A percentile compares a stretch with the other conserved stretches of the same genome.
Conservation (phyloP, 2,113 vertebrate species). For the Pelecanus crispus region DNA sequence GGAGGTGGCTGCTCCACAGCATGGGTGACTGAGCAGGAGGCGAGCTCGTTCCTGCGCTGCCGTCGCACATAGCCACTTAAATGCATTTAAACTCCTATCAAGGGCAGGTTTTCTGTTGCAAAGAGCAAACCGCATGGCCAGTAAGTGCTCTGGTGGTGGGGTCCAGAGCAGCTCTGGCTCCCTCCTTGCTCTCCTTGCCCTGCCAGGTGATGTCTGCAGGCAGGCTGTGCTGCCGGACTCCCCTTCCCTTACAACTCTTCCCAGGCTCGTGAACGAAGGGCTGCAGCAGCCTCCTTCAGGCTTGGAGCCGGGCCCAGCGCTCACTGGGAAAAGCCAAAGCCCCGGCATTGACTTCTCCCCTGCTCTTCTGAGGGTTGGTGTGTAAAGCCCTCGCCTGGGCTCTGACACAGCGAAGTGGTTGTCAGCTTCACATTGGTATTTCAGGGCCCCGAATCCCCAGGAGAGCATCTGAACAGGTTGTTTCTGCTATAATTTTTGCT, state of each 20-base stretch:
- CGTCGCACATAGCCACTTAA: fast-evolving
- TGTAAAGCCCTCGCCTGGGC: background rate
- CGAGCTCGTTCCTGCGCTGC: background rate
- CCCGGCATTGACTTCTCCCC: fast-evolving
- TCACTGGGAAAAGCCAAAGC: background rate
- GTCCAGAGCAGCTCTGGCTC: background rate
- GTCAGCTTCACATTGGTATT: background rate
- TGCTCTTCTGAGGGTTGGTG: background rate
- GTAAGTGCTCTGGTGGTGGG: background rate
- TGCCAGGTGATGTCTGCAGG: background rate
- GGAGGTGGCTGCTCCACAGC: background rate
- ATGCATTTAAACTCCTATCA: background rate
- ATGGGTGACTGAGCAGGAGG: background rate
- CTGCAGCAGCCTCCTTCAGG: background rate
- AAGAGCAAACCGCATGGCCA: background rate
- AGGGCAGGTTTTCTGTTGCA: background rate
- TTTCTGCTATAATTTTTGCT: background rate
- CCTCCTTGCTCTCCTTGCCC: background rate
- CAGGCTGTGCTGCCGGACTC: background rate
- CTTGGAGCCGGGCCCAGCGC: background rate
- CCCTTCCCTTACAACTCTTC: background rate
- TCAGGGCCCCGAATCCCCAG: background rate
- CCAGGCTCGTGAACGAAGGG: background rate
- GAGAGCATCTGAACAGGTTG: background rate
- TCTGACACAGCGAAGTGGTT: background rate